Evolutionary conservation across 2,797 vertebrate species (phyloP), one percentile per base, ranked within the genome.

Genomic region (Holocentrus rufus): DNA sequence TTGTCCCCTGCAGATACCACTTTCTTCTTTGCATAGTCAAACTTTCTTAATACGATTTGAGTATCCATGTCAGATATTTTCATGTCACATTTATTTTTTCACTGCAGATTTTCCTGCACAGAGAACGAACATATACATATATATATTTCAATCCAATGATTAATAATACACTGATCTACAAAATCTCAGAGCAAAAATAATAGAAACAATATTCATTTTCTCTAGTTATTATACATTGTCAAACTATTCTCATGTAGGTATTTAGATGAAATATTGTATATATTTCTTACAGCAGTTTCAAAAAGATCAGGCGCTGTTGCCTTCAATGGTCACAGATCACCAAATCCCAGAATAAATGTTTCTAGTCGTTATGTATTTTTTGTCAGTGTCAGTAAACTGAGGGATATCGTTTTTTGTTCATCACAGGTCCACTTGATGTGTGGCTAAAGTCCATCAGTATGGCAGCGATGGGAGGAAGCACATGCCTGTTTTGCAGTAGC

Each of bases 111-210:
- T 56, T 56, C 27, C n/a, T 47, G 27, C 11, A 55, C 23, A 56
- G 7, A 18, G 8, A 31, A 30, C 25, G 4, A 30, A 14, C 88
- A 88, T 85, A 65, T 81, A 13, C 23, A 22, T 23, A 75, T 70
- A 75, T 70, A 14, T 1, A 79, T 63, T 47, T 84, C 77, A 85
- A n/a, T 79, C 76, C 79, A 89, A 68, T 58, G 3, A 39, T 9
- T 54, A n/a, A 55, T 14, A 22, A 54, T 66, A 68, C 52, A 65
- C 3, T 36, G 18, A 36, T 22, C 53, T 56, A 72, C 52, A 72
- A 0, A 14, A 7, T 18, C 56, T 49, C 17, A 18, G 6, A 25
- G 23, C 44, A 69, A n/a, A 68, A 69, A 70, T 9, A 60, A 56
- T 57, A 5, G 65, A 30, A 64, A 57, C 56, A 31, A 72, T 49